Conservation (phyloP, 1,140 invertebrate genomes). For the Protaetia brevitarsis region DNA sequence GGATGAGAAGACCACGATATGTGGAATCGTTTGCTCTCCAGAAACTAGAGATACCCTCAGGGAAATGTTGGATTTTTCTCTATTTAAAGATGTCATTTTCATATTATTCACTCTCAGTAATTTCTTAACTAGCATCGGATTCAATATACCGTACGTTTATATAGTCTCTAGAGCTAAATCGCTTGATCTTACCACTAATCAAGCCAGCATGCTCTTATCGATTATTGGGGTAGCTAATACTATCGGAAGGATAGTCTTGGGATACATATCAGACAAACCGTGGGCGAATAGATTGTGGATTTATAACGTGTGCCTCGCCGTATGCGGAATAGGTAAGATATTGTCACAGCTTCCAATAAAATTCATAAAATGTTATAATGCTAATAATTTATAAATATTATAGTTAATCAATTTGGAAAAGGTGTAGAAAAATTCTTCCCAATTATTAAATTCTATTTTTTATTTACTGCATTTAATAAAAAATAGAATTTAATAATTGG, state of each 20-base stretch:
- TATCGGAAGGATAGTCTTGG: conserved; percentile 79
- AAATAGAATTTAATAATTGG: too few species aligned
- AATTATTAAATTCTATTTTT: too few species aligned
- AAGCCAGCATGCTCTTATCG: conserved; percentile 66
- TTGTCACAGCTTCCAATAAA: too few species aligned
- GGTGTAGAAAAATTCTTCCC: too few species aligned
- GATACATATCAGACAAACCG: conserved; percentile 81
- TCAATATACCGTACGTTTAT: conserved; percentile 91
- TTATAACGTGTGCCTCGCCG: conserved; percentile 83
- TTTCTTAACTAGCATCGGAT: conserved; percentile 94
- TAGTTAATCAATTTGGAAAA: too few species aligned
- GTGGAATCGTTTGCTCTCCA: conserved; percentile 52
- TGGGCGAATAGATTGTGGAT: conserved; percentile 83
- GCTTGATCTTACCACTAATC: conserved; percentile 54
- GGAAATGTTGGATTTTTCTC: conserved; percentile 80
- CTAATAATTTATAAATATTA: too few species aligned
- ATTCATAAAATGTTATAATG: too few species aligned
- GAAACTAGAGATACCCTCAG: conserved; percentile 65
- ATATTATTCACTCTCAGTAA: conserved; percentile 90
- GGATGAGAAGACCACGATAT: conserved; percentile 21
- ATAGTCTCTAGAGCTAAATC: conserved; percentile 65
- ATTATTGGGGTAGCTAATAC: conserved; percentile 86
- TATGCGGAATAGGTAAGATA: conserved; percentile 81
- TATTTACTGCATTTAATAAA: too few species aligned
- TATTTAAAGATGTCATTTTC: conserved; percentile 84